Evolutionary conservation across 2,797 vertebrate species (phyloP), one percentile per base, ranked within the genome.

Genomic region (Malurus splendens): DNA sequence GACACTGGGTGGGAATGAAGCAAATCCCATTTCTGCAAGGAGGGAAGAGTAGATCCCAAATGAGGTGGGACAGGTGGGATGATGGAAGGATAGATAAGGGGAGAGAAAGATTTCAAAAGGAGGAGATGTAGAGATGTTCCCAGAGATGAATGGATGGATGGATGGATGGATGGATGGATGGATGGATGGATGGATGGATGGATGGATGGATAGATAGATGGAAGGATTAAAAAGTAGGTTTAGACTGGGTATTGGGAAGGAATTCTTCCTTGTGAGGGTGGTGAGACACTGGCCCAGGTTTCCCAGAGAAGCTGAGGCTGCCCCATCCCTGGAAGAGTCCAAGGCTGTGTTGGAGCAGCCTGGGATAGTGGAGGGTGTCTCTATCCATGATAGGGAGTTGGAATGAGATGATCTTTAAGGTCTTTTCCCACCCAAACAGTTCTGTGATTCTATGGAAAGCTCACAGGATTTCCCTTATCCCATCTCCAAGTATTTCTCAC

Each of bases 381-480:
- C 27, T 74, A 27, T 8, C 30, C 22, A 10, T 24, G 54, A 7
- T 15, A 41, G 25, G 36, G 7, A 6, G 7, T 23, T 60, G 33
- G 47, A 54, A 54, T 3, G 10, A 23, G 25, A 47, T 14, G 22
- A 17, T 6, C n/a, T 38, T 28, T 10, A 20, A 36, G 15, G 23
- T 48, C 7, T 2, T 14, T 48, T 74, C 36, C 55, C 36, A 28
- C 23, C 36, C 61, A 61, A 61, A 48, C 42, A 12, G 28, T 61
- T 38, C 60, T 14, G n/a, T 7, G 10, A 20, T 19, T 60, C 11
- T 24, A 1, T 55, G 47, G 11, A 71, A 51, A 65, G 7, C 10
- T 13, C 18, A 12, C 20, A 11, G 6, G 12, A 1, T 15, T 4
- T n/a, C 6, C 25, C 14, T 10, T 36, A 0, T 36, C 50, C 51